Evolutionary conservation across 2,113 vertebrate genomes (phyloP).

Genomic region (Gasterosteus aculeatus): DNA sequence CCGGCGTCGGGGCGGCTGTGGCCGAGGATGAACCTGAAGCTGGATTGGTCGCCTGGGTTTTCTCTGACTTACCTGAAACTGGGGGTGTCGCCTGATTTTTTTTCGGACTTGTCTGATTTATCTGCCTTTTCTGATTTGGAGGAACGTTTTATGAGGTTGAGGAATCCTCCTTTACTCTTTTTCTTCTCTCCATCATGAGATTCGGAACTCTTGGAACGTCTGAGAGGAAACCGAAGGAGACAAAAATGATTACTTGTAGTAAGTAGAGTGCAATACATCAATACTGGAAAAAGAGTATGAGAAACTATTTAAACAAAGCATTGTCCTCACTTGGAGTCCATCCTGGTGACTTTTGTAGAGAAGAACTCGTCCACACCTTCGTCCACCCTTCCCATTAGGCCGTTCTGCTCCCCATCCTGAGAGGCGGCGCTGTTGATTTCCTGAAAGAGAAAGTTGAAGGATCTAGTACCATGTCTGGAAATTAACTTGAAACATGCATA

Average conservation of each 20-base stretch:
- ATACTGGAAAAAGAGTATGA: not conserved
- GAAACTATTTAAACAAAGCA: not conserved
- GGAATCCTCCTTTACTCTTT: constrained; percentile 92
- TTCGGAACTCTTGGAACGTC: constrained; percentile 87
- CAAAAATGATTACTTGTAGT: not conserved
- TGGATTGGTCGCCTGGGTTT: constrained; percentile 63
- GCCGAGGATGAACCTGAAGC: constrained; percentile 57
- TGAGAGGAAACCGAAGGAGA: constrained; percentile 46
- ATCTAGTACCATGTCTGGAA: not conserved
- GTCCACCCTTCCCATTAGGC: constrained; percentile 94
- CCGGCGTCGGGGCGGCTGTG: constrained; percentile 17
- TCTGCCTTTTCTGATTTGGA: constrained; percentile 86
- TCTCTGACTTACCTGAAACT: constrained; percentile 72
- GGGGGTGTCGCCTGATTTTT: constrained; percentile 65
- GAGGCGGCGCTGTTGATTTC: constrained; percentile 82
- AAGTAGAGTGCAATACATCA: not conserved
- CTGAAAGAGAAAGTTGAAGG: constrained; percentile 54
- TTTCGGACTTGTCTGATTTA: constrained; percentile 80
- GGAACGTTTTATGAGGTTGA: constrained; percentile 93
- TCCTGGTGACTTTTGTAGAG: constrained; percentile 94
- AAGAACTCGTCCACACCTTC: constrained; percentile 99
- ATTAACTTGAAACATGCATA: not conserved
- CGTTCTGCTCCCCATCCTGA: constrained; percentile 94
- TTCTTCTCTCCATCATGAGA: constrained; percentile 90
- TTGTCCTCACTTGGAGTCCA: constrained; percentile 84